Conservation (phyloP, 2,113 vertebrate genomes). For the Megalops atlanticus region DNA sequence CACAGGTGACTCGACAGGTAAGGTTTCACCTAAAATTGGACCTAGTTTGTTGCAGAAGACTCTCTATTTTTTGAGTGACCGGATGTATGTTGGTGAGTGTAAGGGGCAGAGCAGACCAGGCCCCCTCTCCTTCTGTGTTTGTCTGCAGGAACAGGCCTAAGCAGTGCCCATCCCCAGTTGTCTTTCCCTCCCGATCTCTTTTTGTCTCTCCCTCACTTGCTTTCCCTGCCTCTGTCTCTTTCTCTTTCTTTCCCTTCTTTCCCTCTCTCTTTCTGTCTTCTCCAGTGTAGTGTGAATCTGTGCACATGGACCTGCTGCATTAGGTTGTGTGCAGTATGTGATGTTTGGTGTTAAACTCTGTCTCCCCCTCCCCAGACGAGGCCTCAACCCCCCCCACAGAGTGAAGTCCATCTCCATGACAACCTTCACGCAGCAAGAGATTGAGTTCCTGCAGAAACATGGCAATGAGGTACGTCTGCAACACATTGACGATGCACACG, state of each 20-base stretch:
- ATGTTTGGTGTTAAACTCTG: background rate
- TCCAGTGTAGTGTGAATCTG: too few relatives aligned
- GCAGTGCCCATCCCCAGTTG: background rate
- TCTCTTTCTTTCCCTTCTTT: conserved; percentile 5
- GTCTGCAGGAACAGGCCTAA: background rate
- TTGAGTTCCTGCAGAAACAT: conserved; percentile 84
- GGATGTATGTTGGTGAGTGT: too few relatives aligned
- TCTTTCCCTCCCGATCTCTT: background rate
- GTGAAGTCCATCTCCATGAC: conserved; percentile 87
- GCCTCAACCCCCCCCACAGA: conserved; percentile 84
- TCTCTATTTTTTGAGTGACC: background rate
- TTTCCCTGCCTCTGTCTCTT: background rate
- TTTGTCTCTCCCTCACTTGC: background rate
- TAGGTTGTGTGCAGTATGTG: background rate
- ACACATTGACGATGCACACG: background rate
- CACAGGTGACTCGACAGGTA: too few relatives aligned
- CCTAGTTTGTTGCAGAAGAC: background rate
- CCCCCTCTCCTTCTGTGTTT: background rate
- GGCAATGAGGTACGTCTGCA: conserved; percentile 80
- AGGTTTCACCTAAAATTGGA: too few relatives aligned
- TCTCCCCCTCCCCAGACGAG: conserved; percentile 65
- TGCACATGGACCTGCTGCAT: too few relatives aligned
- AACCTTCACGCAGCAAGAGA: conserved; percentile 85
- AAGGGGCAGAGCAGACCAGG: too few relatives aligned
- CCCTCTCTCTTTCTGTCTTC: background rate